Evolutionary conservation across 2,113 vertebrate species (phyloP), one percentile per base, ranked within the genome.

Genomic region (Hypomesus transpacificus): DNA sequence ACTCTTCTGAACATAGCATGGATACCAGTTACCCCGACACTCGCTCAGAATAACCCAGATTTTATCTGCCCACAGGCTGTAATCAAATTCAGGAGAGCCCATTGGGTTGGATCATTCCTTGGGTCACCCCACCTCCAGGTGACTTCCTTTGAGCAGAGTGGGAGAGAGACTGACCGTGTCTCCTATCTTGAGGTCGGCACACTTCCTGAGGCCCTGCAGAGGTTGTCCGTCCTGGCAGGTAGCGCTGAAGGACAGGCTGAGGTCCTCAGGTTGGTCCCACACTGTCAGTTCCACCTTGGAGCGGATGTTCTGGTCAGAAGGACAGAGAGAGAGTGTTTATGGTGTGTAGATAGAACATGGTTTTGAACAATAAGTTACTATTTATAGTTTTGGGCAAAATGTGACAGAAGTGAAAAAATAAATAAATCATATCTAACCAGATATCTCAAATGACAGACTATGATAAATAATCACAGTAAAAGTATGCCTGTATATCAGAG

Each of bases 201-300:
- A 99, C 72, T 96, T 99, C 87, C 92, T 93, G 84, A 95, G 90
- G 39, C 95, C 95, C 0, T 95, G 92, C 66, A 96, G 93, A 3
- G 94, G 92, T 14, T 90, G 31, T 0, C 96, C 96, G 0, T 99
- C 97, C 79, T 99, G 97, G 81, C 97, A 99, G 0, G 94, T 98
- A 50, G 97, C 96, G 8, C 93, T 95, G 85, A 98, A 97, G 78
- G 94, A 92, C 64, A 99, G 88, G 50, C 90, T 92, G 75, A 99
- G 85, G 75, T 98, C 97, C 75, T 98, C 96, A 1, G 97, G 97
- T 71, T 94, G 95, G 81, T 98, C 94, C 94, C 93, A 95, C 22
- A 98, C 96, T 0, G 94, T 95, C 75, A 99, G 90, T 82, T 99
- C 97, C 85, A 99, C 97, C 84, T 98, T 98, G 16, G 97, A 98